A percentile compares a stretch with the other conserved stretches of the same genome.
These are phyloP conservation scores for Nesometra sesokonis DNA, from an alignment of 35 echinoderm and acorn worm genomes.

Conservation along the genomic window DNA sequence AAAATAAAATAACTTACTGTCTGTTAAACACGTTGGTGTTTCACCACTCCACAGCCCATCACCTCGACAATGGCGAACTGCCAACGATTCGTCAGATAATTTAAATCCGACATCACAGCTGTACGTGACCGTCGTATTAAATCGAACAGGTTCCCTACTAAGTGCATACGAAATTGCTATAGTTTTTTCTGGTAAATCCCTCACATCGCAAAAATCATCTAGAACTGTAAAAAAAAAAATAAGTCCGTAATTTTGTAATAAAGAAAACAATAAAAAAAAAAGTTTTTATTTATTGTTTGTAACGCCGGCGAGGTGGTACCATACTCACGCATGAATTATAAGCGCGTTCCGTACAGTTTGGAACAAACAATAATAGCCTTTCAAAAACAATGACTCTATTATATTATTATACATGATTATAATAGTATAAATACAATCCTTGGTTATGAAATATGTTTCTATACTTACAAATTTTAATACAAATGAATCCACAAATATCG, in stretches of 20 bases:
- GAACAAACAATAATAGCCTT: too few relatives aligned
- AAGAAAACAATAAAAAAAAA: too few relatives aligned
- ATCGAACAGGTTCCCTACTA: background rate
- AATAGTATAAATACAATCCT: too few relatives aligned
- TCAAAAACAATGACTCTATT: too few relatives aligned
- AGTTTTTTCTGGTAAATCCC: background rate
- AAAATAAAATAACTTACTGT: conserved; percentile 6
- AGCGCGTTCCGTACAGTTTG: too few relatives aligned
- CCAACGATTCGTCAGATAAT: background rate
- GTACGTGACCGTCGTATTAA: background rate
- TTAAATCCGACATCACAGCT: background rate
- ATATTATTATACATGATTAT: too few relatives aligned
- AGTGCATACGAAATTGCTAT: background rate
- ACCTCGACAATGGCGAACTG: background rate
- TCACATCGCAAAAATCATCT: background rate
- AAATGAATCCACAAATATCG: background rate
- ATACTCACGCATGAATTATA: too few relatives aligned
- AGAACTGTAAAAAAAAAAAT: background rate
- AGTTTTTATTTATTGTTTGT: too few relatives aligned
- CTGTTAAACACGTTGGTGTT: background rate
- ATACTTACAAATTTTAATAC: background rate
- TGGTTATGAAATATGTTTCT: too few relatives aligned
- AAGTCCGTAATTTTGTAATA: too few relatives aligned
- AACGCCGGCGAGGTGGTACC: too few relatives aligned
- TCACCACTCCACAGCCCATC: conserved; percentile 15